Percentiles rank a stretch among this genome's conserved stretches.
Evolutionary conservation across 2,113 vertebrate species (phyloP).

Genomic region (Pogonocichla stellata): DNA sequence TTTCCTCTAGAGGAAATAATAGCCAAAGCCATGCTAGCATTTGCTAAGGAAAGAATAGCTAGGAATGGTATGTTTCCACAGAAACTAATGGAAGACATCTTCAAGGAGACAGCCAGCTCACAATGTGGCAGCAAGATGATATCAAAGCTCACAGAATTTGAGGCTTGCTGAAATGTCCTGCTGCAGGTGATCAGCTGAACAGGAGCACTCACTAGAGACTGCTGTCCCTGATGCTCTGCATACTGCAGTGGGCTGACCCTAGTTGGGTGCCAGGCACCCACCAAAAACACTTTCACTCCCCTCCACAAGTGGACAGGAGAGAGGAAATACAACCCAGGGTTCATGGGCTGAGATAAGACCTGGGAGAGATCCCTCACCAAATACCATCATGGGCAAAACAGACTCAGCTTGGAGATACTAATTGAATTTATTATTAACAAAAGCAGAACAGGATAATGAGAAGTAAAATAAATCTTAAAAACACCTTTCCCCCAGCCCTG

Average conservation of each 20-base stretch:
- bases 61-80: neutral
- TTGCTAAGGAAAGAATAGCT: neutral
- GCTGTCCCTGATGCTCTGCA: neutral
- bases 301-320: neutral
- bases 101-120: neutral
- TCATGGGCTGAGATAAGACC: neutral
- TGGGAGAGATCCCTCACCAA: neutral
- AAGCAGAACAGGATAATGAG: neutral
- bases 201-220: neutral
- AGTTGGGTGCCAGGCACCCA: neutral
- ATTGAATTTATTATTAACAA: neutral
- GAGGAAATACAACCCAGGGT: neutral
- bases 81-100: neutral
- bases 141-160: neutral
- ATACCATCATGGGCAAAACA: neutral
- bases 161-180: neutral
- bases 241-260: neutral
- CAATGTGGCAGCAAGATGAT: neutral
- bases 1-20: neutral
- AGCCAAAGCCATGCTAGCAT: neutral
- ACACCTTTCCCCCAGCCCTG: neutral
- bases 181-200: neutral
- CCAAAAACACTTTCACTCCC: neutral
- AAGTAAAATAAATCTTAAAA: neutral
- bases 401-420: neutral